A percentile compares a stretch with the other conserved stretches of the same genome.
phyloP scores from a whole-genome alignment of 2,797 vertebrate genomes.

The Urophycis tenuis region DNA sequence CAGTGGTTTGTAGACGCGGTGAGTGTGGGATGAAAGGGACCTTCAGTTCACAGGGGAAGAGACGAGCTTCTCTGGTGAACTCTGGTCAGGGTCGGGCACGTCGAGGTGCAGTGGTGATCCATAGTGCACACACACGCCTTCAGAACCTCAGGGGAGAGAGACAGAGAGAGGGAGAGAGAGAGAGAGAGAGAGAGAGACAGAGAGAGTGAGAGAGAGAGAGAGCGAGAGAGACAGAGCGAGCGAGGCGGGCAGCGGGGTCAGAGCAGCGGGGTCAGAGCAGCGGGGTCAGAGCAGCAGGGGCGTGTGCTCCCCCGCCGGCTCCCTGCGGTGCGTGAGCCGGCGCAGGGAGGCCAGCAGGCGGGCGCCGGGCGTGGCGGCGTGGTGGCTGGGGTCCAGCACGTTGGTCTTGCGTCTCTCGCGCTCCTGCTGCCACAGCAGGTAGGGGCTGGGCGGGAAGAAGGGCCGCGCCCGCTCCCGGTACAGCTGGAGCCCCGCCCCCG shows the following conservation, averaged over 20 bases:
- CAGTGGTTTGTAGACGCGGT: too few species aligned
- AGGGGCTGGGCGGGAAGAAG: slow-evolving; percentile 86
- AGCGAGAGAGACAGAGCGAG: not conserved
- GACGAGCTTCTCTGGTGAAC: too few species aligned
- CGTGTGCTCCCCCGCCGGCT: slow-evolving; percentile 80
- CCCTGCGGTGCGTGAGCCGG: slow-evolving; percentile 67
- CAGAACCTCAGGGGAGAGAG: too few species aligned
- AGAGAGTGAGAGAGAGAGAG: not conserved
- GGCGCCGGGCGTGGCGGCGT: slow-evolving; percentile 77
- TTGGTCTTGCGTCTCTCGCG: slow-evolving; percentile 87
- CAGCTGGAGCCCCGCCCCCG: slow-evolving; percentile 79
- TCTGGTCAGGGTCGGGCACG: too few species aligned
- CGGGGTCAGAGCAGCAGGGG: slow-evolving; percentile 78
- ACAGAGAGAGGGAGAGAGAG: too few species aligned
- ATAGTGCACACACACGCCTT: too few species aligned
- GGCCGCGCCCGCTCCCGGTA: slow-evolving; percentile 75
- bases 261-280: not conserved
- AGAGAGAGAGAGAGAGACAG: not conserved
- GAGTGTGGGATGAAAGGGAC: too few species aligned
- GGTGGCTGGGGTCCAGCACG: slow-evolving; percentile 89
- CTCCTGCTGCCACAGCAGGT: slow-evolving; percentile 84
- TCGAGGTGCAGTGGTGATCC: too few species aligned
- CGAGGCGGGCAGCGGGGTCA: not conserved
- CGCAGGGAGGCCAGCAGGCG: slow-evolving; percentile 67
- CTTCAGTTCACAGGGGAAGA: too few species aligned